Evolutionary conservation across 2,113 vertebrate species (phyloP).

Genomic region (Eretmochelys imbricata): DNA sequence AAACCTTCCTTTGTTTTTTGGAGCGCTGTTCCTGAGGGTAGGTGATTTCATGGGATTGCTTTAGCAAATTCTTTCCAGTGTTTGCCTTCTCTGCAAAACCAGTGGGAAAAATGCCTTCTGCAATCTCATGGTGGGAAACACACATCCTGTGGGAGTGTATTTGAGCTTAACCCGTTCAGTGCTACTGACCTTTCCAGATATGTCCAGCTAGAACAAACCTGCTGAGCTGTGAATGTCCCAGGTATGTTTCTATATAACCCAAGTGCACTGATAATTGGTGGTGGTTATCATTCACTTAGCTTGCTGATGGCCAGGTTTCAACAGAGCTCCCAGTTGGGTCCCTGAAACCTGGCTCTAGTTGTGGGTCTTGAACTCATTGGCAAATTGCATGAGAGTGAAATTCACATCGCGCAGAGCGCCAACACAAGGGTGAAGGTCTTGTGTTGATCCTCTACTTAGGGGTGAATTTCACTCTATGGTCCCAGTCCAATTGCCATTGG

Average conservation of each 20-base stretch:
- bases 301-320: background rate
- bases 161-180: background rate
- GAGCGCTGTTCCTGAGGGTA: background rate
- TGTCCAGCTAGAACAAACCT: background rate
- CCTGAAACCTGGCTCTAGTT: background rate
- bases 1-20: background rate
- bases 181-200: background rate
- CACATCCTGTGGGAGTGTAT: background rate
- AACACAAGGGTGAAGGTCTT: accelerated
- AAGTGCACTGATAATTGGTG: background rate
- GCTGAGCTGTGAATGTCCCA: background rate
- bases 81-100: background rate
- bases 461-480: accelerated
- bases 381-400: background rate
- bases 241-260: background rate
- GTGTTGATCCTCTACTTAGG: accelerated
- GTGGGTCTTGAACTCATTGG: background rate
- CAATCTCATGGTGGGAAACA: background rate
- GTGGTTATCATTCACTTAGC: background rate
- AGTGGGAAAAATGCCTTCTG: background rate
- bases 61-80: background rate
- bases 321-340: background rate
- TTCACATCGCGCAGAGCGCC: background rate
- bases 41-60: background rate
- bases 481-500: accelerated